Conservation (phyloP, 2,888 invertebrate species). For the Dascillus cervinus region DNA sequence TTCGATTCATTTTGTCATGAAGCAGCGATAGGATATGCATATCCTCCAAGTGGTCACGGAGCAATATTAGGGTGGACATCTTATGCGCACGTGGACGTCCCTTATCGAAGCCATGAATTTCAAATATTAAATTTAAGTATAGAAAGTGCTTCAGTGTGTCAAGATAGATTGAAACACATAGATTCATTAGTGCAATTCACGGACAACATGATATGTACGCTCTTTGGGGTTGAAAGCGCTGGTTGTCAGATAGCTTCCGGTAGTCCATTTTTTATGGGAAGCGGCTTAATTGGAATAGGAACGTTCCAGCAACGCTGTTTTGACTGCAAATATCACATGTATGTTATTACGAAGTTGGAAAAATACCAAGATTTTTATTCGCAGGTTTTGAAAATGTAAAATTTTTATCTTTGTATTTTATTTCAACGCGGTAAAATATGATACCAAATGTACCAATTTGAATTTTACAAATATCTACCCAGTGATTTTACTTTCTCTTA, state of each 20-base stretch:
- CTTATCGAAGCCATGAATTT: slow-evolving; percentile 3
- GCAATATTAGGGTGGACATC: slow-evolving; percentile 5
- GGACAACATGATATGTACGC: slow-evolving; percentile 2
- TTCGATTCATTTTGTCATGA: no score
- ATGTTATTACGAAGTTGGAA: slow-evolving; percentile 1
- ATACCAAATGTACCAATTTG: no score
- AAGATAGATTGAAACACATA: slow-evolving; percentile 4
- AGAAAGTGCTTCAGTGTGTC: slow-evolving; percentile 1
- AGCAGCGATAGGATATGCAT: no score
- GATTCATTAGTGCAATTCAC: slow-evolving; percentile 1
- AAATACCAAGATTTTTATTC: no score
- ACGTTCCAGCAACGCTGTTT: slow-evolving; percentile 6
- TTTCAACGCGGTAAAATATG: no score
- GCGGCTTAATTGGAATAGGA: slow-evolving; percentile 3
- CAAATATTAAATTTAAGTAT: slow-evolving; percentile 3
- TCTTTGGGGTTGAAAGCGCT: neutral
- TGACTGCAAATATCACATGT: slow-evolving; percentile 6
- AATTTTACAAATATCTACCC: no score
- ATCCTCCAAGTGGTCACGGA: neutral
- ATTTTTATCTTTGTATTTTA: no score
- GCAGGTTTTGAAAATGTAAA: no score
- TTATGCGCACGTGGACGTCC: slow-evolving; percentile 1
- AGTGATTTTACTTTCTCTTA: no score
- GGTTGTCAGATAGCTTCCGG: slow-evolving; percentile 8
- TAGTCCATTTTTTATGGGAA: slow-evolving; percentile 1